A percentile compares a stretch with the other conserved stretches of the same genome.
phyloP scores from a whole-genome alignment of 2,888 invertebrate genomes.

The Pseudoips prasinana region DNA sequence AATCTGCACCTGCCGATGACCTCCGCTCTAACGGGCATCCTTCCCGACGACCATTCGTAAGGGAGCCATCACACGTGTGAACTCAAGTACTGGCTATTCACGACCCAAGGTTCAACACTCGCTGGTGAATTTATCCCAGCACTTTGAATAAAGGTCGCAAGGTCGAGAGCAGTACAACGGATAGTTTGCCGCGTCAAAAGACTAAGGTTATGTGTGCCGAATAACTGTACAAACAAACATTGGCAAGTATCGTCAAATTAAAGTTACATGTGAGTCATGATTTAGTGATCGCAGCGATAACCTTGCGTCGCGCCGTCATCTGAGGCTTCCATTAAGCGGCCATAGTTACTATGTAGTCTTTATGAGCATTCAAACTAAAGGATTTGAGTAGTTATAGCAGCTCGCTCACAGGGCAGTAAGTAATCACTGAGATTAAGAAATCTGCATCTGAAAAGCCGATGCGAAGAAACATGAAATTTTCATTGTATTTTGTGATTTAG shows the following conservation, averaged over 20 bases:
- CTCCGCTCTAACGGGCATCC: slow-evolving; percentile 71
- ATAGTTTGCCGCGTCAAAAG: slow-evolving; percentile 63
- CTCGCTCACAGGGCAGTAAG: too few species aligned
- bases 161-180: slow-evolving; percentile 68
- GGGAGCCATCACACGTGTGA: slow-evolving; percentile 18
- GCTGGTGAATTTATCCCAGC: slow-evolving; percentile 52
- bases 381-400: too few species aligned
- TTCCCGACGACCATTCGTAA: slow-evolving; percentile 31
- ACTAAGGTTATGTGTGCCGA: slow-evolving; percentile 64
- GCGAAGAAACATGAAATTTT: too few species aligned
- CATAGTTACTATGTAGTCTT: slow-evolving; percentile 6
- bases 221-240: slow-evolving; percentile 73
- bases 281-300: slow-evolving; percentile 31
- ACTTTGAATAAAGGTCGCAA: slow-evolving; percentile 73
- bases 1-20: slow-evolving; percentile 78
- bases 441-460: too few species aligned
- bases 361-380: not conserved
- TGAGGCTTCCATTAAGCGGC: slow-evolving; percentile 12
- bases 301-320: slow-evolving; percentile 21
- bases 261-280: slow-evolving; percentile 51
- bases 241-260: slow-evolving; percentile 67
- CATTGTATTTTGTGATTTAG: too few species aligned
- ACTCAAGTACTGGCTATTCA: slow-evolving; percentile 16
- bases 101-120: slow-evolving; percentile 34
- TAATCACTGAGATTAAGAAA: too few species aligned